Conservation (phyloP, 1,140 invertebrate genomes). For the Thaumetopoea pityocampa region DNA sequence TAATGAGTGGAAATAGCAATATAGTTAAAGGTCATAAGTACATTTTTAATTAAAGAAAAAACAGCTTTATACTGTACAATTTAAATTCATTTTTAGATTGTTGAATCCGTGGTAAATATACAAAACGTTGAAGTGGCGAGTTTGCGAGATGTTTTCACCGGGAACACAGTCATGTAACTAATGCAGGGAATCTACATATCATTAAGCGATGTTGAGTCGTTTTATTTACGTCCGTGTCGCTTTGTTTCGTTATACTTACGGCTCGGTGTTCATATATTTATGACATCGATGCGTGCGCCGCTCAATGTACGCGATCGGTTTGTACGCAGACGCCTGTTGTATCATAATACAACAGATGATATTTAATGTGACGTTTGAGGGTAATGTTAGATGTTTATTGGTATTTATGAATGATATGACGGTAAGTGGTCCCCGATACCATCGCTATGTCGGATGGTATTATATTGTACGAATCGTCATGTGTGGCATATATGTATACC, state of each 20-base stretch:
- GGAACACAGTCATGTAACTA: constrained; percentile 74
- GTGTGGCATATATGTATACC: no score
- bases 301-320: constrained; percentile 33
- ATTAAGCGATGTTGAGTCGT: constrained; percentile 72
- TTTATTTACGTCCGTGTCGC: constrained; percentile 71
- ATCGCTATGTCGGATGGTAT: constrained; percentile 1
- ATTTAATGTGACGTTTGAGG: constrained; percentile 24
- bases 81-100: constrained; percentile 28
- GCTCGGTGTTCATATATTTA: constrained; percentile 61
- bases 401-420: constrained; percentile 1
- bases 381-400: constrained; percentile 8
- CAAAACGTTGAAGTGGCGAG: constrained; percentile 21
- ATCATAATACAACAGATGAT: constrained; percentile 28
- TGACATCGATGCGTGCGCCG: constrained; percentile 52
- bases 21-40: constrained; percentile 24
- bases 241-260: constrained; percentile 73
- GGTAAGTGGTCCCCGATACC: constrained; percentile 3
- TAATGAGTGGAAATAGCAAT: constrained; percentile 63
- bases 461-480: no score
- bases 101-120: constrained; percentile 15
- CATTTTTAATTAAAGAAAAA: constrained; percentile 6
- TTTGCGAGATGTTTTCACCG: constrained; percentile 69
- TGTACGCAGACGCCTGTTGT: constrained; percentile 63
- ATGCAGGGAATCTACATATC: constrained; percentile 75
- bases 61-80: constrained; percentile 9